Evolutionary conservation across 2,113 vertebrate species (phyloP).

Genomic region (Isurus oxyrinchus): DNA sequence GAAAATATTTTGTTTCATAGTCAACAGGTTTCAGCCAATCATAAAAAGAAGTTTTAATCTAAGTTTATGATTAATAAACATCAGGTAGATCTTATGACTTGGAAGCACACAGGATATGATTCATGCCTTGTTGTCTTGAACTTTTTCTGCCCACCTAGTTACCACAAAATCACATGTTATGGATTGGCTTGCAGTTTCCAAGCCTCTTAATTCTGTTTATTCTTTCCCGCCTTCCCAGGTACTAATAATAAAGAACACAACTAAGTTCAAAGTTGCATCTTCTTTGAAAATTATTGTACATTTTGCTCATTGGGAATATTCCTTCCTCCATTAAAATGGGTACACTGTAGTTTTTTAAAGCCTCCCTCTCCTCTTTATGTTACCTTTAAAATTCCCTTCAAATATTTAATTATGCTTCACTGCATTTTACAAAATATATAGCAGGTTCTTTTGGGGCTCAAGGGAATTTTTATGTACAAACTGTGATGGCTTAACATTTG

Average conservation of each 20-base stretch:
- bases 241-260: background rate
- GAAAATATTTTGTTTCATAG: background rate
- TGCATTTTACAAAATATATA: background rate
- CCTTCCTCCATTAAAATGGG: background rate
- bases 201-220: background rate
- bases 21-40: background rate
- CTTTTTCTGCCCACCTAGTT: background rate
- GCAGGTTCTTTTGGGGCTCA: background rate
- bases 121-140: background rate
- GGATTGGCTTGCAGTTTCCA: background rate
- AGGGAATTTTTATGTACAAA: background rate
- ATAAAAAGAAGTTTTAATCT: background rate
- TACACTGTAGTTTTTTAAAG: background rate
- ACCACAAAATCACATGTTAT: background rate
- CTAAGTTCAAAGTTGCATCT: background rate
- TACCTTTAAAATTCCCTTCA: background rate
- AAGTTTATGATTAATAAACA: background rate
- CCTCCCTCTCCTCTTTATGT: background rate
- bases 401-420: background rate
- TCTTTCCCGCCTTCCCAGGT: background rate
- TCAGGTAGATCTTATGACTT: background rate
- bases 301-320: background rate
- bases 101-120: background rate
- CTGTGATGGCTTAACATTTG: slow-evolving; percentile 16
- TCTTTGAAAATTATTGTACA: background rate